Evolutionary conservation across 37 sponge, comb jelly and placozoan species (phyloP).

Genomic region (Lycopodina hypogea): DNA sequence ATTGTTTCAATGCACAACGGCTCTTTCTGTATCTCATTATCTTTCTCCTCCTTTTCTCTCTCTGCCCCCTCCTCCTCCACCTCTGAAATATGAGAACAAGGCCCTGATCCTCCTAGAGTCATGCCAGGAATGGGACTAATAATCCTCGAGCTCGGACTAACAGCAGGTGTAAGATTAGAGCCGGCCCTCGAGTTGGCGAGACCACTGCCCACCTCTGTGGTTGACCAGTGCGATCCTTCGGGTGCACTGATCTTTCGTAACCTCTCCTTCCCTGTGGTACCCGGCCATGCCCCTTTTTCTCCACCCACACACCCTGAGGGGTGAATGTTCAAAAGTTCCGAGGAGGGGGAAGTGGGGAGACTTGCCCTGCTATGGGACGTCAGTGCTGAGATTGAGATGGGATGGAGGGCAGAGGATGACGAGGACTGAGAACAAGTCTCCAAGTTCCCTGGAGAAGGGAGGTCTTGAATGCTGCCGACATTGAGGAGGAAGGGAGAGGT

Average conservation of each 20-base stretch:
- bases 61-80: conserved; percentile 2
- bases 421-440: conserved; percentile 44
- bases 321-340: not conserved
- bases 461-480: not conserved
- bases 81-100: not conserved
- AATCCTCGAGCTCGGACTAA: too few relatives aligned
- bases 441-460: conserved; percentile 17
- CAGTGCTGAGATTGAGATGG: conserved; percentile 36
- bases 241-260: conserved; percentile 22
- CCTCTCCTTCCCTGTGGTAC: not conserved
- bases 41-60: not conserved
- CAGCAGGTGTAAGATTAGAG: too few relatives aligned
- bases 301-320: not conserved
- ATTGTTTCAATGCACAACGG: not conserved
- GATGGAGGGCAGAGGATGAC: conserved; percentile 52
- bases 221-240: not conserved
- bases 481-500: not conserved
- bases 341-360: not conserved
- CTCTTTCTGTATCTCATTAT: not conserved
- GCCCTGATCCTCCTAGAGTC: not conserved
- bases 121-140: too few relatives aligned
- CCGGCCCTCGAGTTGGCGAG: too few relatives aligned
- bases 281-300: too few relatives aligned
- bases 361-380: not conserved
- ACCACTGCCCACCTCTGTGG: not conserved